A percentile compares a stretch with the other conserved stretches of the same genome.
phyloP scores from a whole-genome alignment of 2,113 vertebrate species.

The Percopsis transmontana region DNA sequence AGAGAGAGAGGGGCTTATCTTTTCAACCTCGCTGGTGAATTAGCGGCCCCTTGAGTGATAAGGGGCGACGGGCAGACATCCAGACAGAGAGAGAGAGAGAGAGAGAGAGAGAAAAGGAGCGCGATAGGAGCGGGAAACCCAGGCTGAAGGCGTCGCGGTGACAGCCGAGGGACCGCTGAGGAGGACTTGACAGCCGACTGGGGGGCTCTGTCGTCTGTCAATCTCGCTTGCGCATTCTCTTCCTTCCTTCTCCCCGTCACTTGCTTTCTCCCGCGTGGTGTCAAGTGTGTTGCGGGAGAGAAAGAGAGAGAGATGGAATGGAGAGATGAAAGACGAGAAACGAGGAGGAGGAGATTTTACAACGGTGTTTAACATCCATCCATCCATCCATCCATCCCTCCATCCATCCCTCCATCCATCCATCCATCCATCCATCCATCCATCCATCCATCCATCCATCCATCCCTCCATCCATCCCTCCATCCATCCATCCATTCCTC shows the following conservation, averaged over 20 bases:
- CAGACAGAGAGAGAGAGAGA: slow-evolving; percentile 65
- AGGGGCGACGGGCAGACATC: slow-evolving; percentile 80
- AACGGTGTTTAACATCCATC: no score
- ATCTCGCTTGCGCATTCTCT: slow-evolving; percentile 63
- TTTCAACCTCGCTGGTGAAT: slow-evolving; percentile 86
- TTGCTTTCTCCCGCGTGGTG: not conserved
- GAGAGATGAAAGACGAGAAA: not conserved
- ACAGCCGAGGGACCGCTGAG: slow-evolving; percentile 17
- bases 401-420: no score
- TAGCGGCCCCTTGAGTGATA: slow-evolving; percentile 87
- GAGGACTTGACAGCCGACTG: slow-evolving; percentile 77
- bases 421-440: no score
- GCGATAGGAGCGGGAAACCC: slow-evolving; percentile 35
- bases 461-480: no score
- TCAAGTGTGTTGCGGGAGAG: not conserved
- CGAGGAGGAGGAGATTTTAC: no score
- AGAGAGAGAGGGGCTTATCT: slow-evolving; percentile 75
- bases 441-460: no score
- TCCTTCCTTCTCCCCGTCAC: not conserved
- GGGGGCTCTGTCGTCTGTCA: slow-evolving; percentile 79
- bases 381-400: no score
- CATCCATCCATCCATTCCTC: no score
- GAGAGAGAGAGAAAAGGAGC: not conserved
- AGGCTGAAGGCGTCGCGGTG: slow-evolving; percentile 42
- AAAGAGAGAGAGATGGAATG: not conserved